Percentiles rank a stretch among this genome's conserved stretches.
phyloP scores from a whole-genome alignment of 1,140 invertebrate species.

The Melitaea cinxia region DNA sequence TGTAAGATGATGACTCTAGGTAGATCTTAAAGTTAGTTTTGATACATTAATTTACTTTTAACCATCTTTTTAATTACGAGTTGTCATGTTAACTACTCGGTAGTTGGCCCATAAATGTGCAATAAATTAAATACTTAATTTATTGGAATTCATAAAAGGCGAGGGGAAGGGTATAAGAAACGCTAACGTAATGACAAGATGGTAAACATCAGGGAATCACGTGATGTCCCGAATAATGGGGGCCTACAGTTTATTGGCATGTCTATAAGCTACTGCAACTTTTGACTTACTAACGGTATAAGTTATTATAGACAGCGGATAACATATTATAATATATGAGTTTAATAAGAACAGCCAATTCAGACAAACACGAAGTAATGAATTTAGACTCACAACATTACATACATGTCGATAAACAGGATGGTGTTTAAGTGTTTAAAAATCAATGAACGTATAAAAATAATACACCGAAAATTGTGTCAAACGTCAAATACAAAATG shows the following conservation, averaged over 20 bases:
- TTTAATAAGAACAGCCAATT: no score
- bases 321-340: conserved; percentile 2
- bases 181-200: conserved; percentile 40
- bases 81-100: neutral
- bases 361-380: no score
- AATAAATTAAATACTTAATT: neutral
- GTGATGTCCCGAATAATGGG: conserved; percentile 63
- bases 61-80: no score
- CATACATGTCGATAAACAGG: no score
- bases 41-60: no score
- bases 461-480: no score
- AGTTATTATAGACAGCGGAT: conserved; percentile 27
- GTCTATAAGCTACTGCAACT: conserved; percentile 36
- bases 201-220: conserved; percentile 59
- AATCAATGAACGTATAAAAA: no score
- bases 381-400: no score
- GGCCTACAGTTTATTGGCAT: conserved; percentile 57
- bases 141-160: neutral
- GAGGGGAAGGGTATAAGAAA: conserved; percentile 3
- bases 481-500: no score
- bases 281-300: conserved; percentile 16
- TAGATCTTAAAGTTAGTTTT: no score
- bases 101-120: neutral
- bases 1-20: no score
- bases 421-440: no score